Evolutionary conservation across 1,140 invertebrate genomes (phyloP), one percentile per base, ranked within the genome.

Genomic region (Fopius arisanus): DNA sequence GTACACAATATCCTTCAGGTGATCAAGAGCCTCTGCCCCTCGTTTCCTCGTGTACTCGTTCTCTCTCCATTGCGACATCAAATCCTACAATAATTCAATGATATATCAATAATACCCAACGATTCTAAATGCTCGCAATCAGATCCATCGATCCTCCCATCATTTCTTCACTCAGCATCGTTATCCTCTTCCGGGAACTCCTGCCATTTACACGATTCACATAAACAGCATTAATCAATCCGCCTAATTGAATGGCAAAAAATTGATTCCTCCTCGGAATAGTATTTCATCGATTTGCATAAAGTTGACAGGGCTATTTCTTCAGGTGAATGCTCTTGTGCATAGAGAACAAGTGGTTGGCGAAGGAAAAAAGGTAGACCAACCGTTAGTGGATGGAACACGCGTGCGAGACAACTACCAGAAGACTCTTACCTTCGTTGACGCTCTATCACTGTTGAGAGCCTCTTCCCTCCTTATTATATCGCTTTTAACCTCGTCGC

Each of bases 401-500:
- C 7, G 59, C 19, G 43, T 40, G 69, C 21, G 41, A 14, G 21
- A 33, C 54, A 59, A 62, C 59, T 19, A 28, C 21, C 12, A 51
- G 29, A 66, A 68, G 31, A 33, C 59, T 71, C 66, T 75, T 54
- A 54, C 41, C 41, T 67, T 48, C 40, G 40, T 51, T 14, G 41
- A 66, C 23, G 43, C 31, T 37, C 9, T 40, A 28, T 33, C 12
- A 37, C n/a, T 28, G 54, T 69, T 31, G 16, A 48, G 28, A 28
- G 28, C 31, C 23, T 70, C 54, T 40, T 69, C 41, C 48, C 68
- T 40, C 29, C 70, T 41, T 67, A 33, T 63, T 51, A 67, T 67
- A 33, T 67, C 67, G 31, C 43, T 67, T 69, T 66, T 59, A 78
- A 65, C 76, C 70, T 70, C 69, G 65, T 65, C 71, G 76, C 75